These are phyloP conservation scores for Seladonia tumulorum DNA, from an alignment of 2,888 invertebrate genomes.

Conservation along the genomic window DNA sequence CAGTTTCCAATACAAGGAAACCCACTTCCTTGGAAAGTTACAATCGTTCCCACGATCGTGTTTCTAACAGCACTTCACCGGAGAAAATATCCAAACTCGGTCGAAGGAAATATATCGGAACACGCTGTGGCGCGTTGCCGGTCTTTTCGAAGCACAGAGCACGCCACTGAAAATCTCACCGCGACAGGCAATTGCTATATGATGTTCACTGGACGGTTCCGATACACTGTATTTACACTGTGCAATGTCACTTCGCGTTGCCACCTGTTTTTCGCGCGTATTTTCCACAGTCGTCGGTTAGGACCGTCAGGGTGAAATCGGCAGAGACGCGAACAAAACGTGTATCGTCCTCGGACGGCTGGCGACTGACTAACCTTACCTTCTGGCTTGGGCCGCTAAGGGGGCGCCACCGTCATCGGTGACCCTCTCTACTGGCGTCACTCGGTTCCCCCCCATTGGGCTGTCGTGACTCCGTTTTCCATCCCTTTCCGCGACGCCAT, in stretches of 20 bases:
- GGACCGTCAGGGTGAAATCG: constrained; percentile 44
- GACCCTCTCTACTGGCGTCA: constrained; percentile 57
- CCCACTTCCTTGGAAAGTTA: neutral
- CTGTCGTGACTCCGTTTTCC: constrained; percentile 50
- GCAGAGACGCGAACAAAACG: constrained; percentile 59
- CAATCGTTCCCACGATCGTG: neutral
- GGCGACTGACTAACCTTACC: constrained; percentile 80
- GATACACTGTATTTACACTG: constrained; percentile 20
- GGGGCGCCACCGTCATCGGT: constrained; percentile 76
- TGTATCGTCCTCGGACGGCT: constrained; percentile 73
- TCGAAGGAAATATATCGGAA: neutral
- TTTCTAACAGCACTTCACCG: neutral
- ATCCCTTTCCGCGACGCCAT: constrained; percentile 24
- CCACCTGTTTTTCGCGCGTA: constrained; percentile 60
- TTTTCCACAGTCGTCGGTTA: constrained; percentile 33
- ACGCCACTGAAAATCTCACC: constrained; percentile 14
- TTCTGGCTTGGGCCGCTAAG: constrained; percentile 76
- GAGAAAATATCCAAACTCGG: neutral
- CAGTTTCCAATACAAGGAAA: neutral
- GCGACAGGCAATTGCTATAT: neutral
- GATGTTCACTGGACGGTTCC: neutral
- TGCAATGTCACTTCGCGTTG: constrained; percentile 33
- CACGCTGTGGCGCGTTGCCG: constrained; percentile 30
- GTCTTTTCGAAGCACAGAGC: constrained; percentile 8
- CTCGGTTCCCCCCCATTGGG: constrained; percentile 20